A percentile compares a stretch with the other conserved stretches of the same genome.
These are phyloP conservation scores for Numida meleagris DNA, from an alignment of 2,113 vertebrate species.

Conservation along the genomic window DNA sequence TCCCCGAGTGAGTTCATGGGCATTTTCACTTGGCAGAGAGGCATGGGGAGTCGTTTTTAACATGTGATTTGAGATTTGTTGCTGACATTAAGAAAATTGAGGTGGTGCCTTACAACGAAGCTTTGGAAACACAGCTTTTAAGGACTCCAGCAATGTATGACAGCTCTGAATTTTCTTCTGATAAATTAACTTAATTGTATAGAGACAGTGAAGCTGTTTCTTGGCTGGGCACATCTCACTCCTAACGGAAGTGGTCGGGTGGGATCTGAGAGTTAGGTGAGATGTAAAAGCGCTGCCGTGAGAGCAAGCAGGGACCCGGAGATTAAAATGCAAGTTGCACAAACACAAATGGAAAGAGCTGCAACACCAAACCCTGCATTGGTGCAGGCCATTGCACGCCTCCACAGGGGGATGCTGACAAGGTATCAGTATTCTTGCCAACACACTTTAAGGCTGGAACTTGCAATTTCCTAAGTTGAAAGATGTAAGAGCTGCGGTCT, in stretches of 20 bases:
- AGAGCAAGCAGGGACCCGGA: not conserved
- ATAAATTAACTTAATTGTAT: not conserved
- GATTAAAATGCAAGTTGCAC: not conserved
- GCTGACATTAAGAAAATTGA: constrained; percentile 31
- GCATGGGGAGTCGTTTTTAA: not conserved
- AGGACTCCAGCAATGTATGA: not conserved
- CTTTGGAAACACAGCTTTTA: not conserved
- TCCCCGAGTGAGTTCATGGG: not conserved
- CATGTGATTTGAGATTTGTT: not conserved
- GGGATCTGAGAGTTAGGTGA: not conserved
- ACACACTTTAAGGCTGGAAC: not conserved
- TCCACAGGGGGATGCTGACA: accelerated
- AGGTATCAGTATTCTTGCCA: accelerated
- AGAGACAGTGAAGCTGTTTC: not conserved
- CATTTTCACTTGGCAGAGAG: not conserved
- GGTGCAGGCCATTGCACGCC: not conserved
- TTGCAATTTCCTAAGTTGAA: not conserved
- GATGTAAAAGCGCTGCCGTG: not conserved
- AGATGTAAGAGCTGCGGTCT: not conserved
- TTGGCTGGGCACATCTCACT: not conserved
- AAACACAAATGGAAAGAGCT: not conserved
- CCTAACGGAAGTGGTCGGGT: not conserved
- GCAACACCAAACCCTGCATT: accelerated
- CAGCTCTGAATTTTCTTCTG: not conserved
- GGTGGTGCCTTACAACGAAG: not conserved